Percentiles rank a stretch among this genome's conserved stretches.
phyloP scores from a whole-genome alignment of 37 sponge, comb jelly and placozoan genomes.

The Ephydatia muelleri region DNA sequence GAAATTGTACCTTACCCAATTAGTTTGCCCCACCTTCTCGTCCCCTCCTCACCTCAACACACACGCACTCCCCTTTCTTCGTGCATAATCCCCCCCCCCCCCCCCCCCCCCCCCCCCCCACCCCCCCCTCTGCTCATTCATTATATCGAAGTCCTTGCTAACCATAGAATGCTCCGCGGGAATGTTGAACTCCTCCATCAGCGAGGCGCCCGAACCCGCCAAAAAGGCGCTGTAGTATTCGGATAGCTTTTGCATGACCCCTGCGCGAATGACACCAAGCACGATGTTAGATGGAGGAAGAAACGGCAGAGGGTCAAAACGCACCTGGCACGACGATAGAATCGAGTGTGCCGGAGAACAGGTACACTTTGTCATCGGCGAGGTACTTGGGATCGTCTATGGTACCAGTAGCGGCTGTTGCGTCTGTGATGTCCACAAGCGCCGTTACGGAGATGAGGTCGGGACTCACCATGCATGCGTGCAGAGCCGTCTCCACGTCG shows the following conservation, averaged over 20 bases:
- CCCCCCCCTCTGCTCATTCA: no score
- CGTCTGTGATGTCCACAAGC: conserved; percentile 56
- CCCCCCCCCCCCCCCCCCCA: no score
- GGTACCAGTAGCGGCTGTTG: conserved; percentile 34
- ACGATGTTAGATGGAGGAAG: no score
- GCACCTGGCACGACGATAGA: conserved; percentile 68
- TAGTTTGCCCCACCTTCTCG: no score
- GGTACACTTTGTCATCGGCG: conserved; percentile 42
- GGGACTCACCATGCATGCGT: conserved; percentile 52
- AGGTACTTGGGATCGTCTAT: conserved; percentile 57
- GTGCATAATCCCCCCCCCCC: background rate
- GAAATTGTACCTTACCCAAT: no score
- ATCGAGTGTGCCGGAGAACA: conserved; percentile 73
- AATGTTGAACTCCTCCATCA: conserved; percentile 33
- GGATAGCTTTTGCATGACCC: conserved; percentile 55
- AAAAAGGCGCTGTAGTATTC: conserved; percentile 63
- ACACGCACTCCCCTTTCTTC: background rate
- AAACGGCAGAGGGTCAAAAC: background rate
- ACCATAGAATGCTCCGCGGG: conserved; percentile 73
- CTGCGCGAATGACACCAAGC: conserved; percentile 33
- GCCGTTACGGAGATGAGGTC: conserved; percentile 51
- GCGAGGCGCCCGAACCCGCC: background rate
- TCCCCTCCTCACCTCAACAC: no score
- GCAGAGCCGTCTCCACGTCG: conserved; percentile 39
- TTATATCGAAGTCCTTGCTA: background rate